phyloP scores from a whole-genome alignment of 2,888 invertebrate species.

The Clostera curtula region DNA sequence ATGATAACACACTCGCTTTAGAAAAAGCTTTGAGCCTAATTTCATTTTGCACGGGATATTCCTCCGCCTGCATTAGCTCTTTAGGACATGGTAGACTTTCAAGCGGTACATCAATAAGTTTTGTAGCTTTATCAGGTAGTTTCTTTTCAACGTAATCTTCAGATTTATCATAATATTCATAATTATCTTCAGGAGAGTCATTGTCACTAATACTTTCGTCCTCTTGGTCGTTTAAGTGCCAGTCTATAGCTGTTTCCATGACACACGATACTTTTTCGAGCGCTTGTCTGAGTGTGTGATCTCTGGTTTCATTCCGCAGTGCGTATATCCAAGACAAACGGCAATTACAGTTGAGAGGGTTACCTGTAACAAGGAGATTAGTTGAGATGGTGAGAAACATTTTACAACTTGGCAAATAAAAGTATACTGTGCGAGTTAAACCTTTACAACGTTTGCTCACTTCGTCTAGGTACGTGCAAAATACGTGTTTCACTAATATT shows the following conservation, averaged over 20 bases:
- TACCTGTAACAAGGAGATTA: conserved; percentile 75
- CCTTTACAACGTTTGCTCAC: too few species aligned
- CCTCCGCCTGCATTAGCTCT: conserved; percentile 59
- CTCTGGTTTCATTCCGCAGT: conserved; percentile 83
- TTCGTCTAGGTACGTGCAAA: too few species aligned
- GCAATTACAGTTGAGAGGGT: conserved; percentile 89
- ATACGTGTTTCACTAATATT: too few species aligned
- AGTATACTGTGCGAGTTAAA: too few species aligned
- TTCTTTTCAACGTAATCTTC: conserved; percentile 47
- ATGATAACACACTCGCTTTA: conserved; percentile 32
- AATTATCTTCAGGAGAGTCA: conserved; percentile 47
- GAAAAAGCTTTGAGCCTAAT: conserved; percentile 64
- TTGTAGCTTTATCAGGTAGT: conserved; percentile 44
- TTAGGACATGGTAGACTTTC: conserved; percentile 65
- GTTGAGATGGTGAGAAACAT: conserved; percentile 13
- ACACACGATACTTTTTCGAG: conserved; percentile 84
- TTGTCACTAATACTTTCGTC: conserved; percentile 38
- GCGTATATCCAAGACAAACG: conserved; percentile 87
- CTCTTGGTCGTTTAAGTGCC: conserved; percentile 40
- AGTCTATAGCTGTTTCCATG: conserved; percentile 59
- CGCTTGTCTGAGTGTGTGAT: conserved; percentile 77
- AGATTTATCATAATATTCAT: conserved; percentile 59
- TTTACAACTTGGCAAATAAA: too few species aligned
- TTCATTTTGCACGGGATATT: conserved; percentile 65
- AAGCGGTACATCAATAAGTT: conserved; percentile 54